Conservation (phyloP, 2,113 vertebrate species). For the Reinhardtius hippoglossoides region DNA sequence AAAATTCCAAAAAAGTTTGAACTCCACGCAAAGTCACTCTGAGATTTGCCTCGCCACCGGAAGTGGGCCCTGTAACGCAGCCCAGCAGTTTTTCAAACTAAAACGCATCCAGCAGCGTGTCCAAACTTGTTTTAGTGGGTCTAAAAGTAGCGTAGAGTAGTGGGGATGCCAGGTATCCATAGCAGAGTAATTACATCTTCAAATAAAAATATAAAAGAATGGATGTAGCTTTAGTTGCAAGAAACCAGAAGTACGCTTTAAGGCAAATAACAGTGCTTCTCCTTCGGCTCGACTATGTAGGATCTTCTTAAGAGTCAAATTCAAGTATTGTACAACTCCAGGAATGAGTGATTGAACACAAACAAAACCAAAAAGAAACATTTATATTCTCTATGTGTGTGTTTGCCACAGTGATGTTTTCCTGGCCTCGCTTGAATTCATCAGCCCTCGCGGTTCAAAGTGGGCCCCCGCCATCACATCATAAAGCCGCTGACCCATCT, state of each 20-base stretch:
- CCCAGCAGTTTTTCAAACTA: too few relatives aligned
- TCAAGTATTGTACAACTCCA: not conserved
- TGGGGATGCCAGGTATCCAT: too few relatives aligned
- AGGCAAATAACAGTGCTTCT: not conserved
- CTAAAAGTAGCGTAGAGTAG: too few relatives aligned
- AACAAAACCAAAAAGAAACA: constrained; percentile 8
- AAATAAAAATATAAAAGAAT: too few relatives aligned
- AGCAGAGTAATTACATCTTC: too few relatives aligned
- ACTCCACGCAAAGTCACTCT: too few relatives aligned
- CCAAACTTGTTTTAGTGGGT: too few relatives aligned
- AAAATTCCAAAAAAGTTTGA: too few relatives aligned
- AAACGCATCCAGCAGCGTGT: too few relatives aligned
- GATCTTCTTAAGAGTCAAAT: not conserved
- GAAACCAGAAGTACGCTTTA: not conserved
- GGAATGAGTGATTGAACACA: constrained; percentile 17
- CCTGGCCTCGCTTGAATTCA: constrained; percentile 52
- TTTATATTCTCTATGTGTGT: constrained; percentile 21
- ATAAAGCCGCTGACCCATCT: constrained; percentile 60
- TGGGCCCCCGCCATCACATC: constrained; percentile 49
- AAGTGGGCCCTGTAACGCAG: too few relatives aligned
- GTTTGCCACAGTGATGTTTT: constrained; percentile 40
- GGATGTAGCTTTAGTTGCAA: not conserved
- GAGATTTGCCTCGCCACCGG: too few relatives aligned
- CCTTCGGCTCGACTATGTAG: not conserved
- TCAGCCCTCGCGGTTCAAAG: constrained; percentile 66